Conservation (phyloP, 1,140 invertebrate species). For the Augochlora pura region DNA sequence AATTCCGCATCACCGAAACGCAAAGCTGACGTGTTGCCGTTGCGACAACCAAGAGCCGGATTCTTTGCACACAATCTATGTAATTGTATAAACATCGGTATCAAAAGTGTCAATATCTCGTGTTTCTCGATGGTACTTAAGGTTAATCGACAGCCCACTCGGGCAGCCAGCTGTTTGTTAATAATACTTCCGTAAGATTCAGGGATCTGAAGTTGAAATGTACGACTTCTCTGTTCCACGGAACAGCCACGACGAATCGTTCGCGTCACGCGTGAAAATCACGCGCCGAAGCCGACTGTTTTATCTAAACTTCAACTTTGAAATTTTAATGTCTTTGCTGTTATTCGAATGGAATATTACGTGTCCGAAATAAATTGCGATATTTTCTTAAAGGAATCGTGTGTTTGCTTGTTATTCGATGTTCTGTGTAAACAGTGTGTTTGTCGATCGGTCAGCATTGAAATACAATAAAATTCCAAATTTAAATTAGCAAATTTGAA, state of each 20-base stretch:
- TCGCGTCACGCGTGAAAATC: background rate
- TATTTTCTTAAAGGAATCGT: too few species aligned
- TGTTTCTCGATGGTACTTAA: slow-evolving; percentile 68
- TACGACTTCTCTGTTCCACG: background rate
- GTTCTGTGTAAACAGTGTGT: too few species aligned
- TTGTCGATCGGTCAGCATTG: too few species aligned
- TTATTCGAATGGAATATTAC: too few species aligned
- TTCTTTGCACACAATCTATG: slow-evolving; percentile 59
- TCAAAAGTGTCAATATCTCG: slow-evolving; percentile 64
- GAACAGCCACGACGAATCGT: background rate
- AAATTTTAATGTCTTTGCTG: too few species aligned
- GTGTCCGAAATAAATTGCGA: too few species aligned
- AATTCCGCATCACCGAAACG: background rate
- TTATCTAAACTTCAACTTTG: too few species aligned
- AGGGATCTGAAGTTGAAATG: slow-evolving; percentile 8
- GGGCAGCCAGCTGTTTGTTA: slow-evolving; percentile 35
- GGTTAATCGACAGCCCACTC: slow-evolving; percentile 36
- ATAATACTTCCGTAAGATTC: slow-evolving; percentile 40
- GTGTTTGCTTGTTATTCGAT: too few species aligned
- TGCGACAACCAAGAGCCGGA: slow-evolving; percentile 29
- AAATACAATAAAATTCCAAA: too few species aligned
- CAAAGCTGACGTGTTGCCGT: slow-evolving; percentile 40
- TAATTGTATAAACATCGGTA: slow-evolving; percentile 65
- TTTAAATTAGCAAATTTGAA: too few species aligned
- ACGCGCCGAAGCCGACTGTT: too few species aligned